Evolutionary conservation across 92 coral and sea anemone genomes (phyloP), one percentile per base, ranked within the genome.

Genomic region (Pocillopora grandis): DNA sequence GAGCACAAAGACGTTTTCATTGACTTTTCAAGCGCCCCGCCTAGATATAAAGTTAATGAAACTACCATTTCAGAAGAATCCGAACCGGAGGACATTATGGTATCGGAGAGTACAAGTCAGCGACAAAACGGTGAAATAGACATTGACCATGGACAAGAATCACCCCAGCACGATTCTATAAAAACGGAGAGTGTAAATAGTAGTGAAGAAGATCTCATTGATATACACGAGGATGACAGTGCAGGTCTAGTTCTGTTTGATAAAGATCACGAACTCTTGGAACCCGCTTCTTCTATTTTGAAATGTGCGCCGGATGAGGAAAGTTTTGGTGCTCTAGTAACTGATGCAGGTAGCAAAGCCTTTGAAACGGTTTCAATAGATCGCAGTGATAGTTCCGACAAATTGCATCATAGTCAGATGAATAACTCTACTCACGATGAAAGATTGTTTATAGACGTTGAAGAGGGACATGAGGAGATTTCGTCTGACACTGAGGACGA

Each of bases 1-100:
- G 76, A 70, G 56, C 80, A 77, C 62, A 90, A 77, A 63, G 77
- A 89, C 36, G 84, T 91, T 20, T 82, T 78, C 35, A 69, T 93
- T 33, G 94, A 93, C 78, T 84, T 93, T 61, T 91, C 97, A 59
- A 89, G 80, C 68, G 91, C 86, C 31, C 97, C 97, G 6, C 90
- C 92, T 3, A 66, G 79, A 63, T 73, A 73, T 11, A 60, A 65
- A 5, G 79, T 80, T 16, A 60, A 65, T 5, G 79, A 73, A 69
- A 64, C 62, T 27, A 35, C 65, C 1, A 80, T 82, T 75, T 80
- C 69, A 1, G 81, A 68, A 62, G 90, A 75, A 19, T 52, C 70
- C 19, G 67, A 62, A 8, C 8, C 52, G 8, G 85, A 80, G 10
- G 86, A 75, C 55, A 23, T 21, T 35, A 17, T 76, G 48, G 55